These are phyloP conservation scores for Erithacus rubecula DNA, from an alignment of 2,797 vertebrate species.

Conservation along the genomic window DNA sequence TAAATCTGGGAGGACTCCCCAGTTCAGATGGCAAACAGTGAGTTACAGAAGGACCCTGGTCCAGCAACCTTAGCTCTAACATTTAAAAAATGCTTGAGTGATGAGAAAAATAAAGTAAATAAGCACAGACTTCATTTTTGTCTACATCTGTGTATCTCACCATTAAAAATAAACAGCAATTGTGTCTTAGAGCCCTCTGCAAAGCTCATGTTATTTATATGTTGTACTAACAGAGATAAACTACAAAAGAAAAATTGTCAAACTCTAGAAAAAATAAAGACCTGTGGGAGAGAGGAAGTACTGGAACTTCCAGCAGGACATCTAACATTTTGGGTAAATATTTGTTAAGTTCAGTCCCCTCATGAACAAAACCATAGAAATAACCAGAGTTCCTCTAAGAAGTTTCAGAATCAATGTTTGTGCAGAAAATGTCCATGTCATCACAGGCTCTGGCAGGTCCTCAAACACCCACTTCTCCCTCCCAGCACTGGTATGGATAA, in stretches of 20 bases:
- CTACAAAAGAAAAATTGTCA: not conserved
- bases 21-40: not conserved
- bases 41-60: not conserved
- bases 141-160: not conserved
- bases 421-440: not conserved
- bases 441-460: not conserved
- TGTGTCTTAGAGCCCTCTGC: not conserved
- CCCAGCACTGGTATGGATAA: not conserved
- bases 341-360: not conserved
- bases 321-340: not conserved
- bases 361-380: not conserved
- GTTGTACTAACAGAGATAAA: not conserved
- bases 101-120: not conserved
- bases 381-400: not conserved
- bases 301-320: not conserved
- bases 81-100: not conserved
- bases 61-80: not conserved
- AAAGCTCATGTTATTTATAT: not conserved
- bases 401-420: conserved; percentile 4
- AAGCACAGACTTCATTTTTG: not conserved
- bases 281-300: conserved; percentile 9
- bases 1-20: not conserved
- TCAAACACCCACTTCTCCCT: not conserved
- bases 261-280: conserved; percentile 9
- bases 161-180: not conserved